phyloP scores from a whole-genome alignment of 2,888 invertebrate genomes.

The Xestia rhomboidea region DNA sequence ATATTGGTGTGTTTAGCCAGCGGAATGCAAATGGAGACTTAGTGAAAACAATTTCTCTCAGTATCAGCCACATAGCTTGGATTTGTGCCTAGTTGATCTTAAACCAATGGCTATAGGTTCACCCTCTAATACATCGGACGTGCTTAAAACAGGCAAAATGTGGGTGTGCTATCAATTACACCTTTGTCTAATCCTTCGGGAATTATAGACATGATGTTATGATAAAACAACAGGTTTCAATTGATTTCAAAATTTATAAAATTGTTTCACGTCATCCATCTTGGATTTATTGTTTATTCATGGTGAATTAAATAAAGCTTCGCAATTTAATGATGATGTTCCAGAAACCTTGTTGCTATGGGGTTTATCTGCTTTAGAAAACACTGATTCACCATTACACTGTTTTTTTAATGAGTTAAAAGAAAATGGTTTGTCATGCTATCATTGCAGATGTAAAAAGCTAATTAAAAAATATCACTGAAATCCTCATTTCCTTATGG shows the following conservation, averaged over 20 bases:
- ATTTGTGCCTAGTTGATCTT: neutral
- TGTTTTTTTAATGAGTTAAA: neutral
- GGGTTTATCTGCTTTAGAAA: neutral
- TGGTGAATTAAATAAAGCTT: too few relatives aligned
- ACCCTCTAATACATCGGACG: neutral
- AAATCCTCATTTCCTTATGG: neutral
- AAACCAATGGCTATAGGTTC: neutral
- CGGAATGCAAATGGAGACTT: too few relatives aligned
- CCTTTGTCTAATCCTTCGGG: neutral
- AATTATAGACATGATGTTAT: too few relatives aligned
- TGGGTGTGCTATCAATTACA: neutral
- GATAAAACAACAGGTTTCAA: neutral
- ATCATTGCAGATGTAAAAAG: neutral
- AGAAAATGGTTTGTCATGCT: neutral
- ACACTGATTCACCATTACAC: neutral
- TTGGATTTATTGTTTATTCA: too few relatives aligned
- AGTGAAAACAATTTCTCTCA: neutral
- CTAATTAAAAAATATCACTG: neutral
- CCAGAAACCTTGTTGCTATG: slow-evolving; percentile 14
- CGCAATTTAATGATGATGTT: neutral
- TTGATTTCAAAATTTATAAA: neutral
- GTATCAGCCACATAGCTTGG: neutral
- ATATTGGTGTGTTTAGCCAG: too few relatives aligned
- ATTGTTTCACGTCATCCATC: neutral
- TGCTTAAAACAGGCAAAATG: neutral